Base-by-base conservation (phyloP, 2,113 vertebrate genomes). In the Eleginops maclovinus region DNA sequence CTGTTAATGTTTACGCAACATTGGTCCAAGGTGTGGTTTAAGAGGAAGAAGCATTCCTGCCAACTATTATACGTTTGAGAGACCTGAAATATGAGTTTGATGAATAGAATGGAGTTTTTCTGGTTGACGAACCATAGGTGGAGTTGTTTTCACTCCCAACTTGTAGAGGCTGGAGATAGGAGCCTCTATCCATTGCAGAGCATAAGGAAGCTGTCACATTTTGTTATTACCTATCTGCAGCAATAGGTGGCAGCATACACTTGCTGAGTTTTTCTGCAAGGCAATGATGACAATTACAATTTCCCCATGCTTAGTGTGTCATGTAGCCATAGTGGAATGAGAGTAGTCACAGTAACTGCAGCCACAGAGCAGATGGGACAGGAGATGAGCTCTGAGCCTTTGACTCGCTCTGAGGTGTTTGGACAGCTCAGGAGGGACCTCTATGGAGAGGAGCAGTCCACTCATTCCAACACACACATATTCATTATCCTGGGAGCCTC, bases 401-500 rank as follows among this genome's bases (percentile, higher is more conserved):
- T 90, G 78, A 95, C 77, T 68, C 94, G 91, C 49, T 94, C 93
- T 7, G 93, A 96, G 72, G 91, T 96, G 79, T 95, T 96, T 21
- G 94, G 92, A 22, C 95, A 95, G 88, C 92, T 96, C 49, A 90
- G 94, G 69, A 94, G 83, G 83, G 96, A 97, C 67, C 93, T 96
- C 10, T 92, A 92, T 67, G 94, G 94, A 56, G 94, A 94, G 2
- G 60, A 94, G 54, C 87, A 68, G 47, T 94, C 95, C 77, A 80
- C 77, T 75, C 87, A 85, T 26, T 77, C 93, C 1, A 87, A 91
- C 59, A 88, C 92, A 0, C 94, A 96, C 72, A 74, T 94, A 46
- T 96, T 96, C 83, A 95, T 97, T 70, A 94, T 97, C 70, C 87
- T 97, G 80, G 96, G 96, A 44, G 96, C 96, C 7, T 97, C 96